Evolutionary conservation across 2,113 vertebrate species (phyloP).

Genomic region (Pituophis catenifer): DNA sequence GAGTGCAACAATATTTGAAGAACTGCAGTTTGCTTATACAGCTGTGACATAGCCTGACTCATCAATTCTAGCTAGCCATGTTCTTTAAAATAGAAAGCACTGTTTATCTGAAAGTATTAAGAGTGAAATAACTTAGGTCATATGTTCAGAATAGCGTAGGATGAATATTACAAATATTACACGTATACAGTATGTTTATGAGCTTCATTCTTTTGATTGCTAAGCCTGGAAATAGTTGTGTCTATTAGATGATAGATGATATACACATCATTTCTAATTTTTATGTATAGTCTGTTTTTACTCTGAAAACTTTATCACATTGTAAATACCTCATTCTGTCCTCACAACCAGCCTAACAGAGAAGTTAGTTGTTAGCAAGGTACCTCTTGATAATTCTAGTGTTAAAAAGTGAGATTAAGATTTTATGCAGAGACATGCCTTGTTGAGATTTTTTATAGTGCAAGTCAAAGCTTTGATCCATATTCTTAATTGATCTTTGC

Average conservation of each 20-base stretch:
- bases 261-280: not conserved
- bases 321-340: not conserved
- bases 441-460: not conserved
- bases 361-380: not conserved
- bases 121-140: not conserved
- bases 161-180: not conserved
- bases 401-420: not conserved
- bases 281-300: not conserved
- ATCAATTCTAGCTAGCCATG: not conserved
- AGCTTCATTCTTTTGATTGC: not conserved
- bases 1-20: conserved; percentile 39
- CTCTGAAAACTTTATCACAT: too few relatives aligned
- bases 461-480: not conserved
- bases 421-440: not conserved
- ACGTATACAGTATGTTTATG: not conserved
- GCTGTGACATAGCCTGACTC: not conserved
- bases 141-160: not conserved
- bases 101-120: not conserved
- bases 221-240: not conserved
- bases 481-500: not conserved
- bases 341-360: not conserved
- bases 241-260: not conserved
- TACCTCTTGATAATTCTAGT: not conserved
- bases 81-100: not conserved
- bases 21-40: not conserved